phyloP scores from a whole-genome alignment of 2,888 invertebrate species.

The Sericinus montela region DNA sequence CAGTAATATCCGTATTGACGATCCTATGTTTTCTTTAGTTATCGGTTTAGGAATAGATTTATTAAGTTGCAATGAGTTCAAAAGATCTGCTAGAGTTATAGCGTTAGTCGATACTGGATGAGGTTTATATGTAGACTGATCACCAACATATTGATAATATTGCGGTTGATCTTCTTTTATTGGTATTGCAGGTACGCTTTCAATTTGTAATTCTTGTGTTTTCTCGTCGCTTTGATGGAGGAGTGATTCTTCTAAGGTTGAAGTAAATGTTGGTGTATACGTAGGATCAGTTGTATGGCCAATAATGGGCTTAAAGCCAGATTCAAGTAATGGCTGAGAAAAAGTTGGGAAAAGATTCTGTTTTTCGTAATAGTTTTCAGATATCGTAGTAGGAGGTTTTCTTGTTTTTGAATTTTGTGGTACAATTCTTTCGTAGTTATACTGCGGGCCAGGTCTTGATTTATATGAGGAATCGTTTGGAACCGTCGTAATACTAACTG shows the following conservation, averaged over 20 bases:
- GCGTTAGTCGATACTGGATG: conserved; percentile 38
- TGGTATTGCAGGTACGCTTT: conserved; percentile 28
- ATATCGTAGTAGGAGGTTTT: conserved; percentile 47
- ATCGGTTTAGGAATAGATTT: conserved; percentile 88
- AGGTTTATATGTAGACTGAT: conserved; percentile 39
- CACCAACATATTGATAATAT: conserved; percentile 51
- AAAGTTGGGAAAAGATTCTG: conserved; percentile 35
- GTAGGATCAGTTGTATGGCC: conserved; percentile 36
- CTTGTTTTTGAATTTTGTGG: conserved; percentile 34
- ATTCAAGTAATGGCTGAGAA: conserved; percentile 50
- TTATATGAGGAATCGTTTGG: conserved; percentile 52
- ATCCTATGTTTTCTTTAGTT: conserved; percentile 87
- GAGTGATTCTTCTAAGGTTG: conserved; percentile 31
- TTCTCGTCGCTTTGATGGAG: conserved; percentile 35
- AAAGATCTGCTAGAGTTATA: conserved; percentile 70
- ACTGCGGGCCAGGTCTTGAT: conserved; percentile 53
- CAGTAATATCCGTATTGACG: conserved; percentile 87
- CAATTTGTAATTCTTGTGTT: conserved; percentile 31
- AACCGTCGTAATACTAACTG: conserved; percentile 28
- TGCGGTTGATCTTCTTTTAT: conserved; percentile 34
- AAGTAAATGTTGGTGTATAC: conserved; percentile 37
- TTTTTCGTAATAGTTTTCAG: conserved; percentile 65
- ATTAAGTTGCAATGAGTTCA: conserved; percentile 85
- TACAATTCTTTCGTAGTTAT: conserved; percentile 42
- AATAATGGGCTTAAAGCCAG: conserved; percentile 63